phyloP scores from a whole-genome alignment of 1,140 invertebrate species.

The Harlomillsia oculata region DNA sequence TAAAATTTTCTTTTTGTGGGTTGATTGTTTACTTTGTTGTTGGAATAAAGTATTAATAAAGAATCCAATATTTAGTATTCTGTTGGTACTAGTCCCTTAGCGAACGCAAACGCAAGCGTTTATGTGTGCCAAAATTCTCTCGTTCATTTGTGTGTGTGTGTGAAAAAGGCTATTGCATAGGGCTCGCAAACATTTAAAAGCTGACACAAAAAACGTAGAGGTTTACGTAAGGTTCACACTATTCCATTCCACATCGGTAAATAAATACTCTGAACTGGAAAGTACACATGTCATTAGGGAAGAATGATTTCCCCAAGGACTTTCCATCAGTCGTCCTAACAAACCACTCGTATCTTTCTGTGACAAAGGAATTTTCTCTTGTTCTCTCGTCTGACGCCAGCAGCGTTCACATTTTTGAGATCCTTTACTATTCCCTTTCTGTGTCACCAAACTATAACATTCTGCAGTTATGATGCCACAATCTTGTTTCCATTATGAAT shows the following conservation, averaged over 20 bases:
- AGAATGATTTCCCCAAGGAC: slow-evolving; percentile 23
- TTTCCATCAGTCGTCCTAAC: slow-evolving; percentile 12
- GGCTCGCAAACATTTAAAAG: not conserved
- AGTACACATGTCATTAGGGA: slow-evolving; percentile 23
- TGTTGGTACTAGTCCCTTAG: slow-evolving; percentile 5
- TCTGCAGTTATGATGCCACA: too few relatives aligned
- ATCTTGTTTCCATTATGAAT: too few relatives aligned
- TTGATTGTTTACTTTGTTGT: not conserved
- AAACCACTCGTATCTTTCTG: too few relatives aligned
- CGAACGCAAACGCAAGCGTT: slow-evolving; percentile 7
- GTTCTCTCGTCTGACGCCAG: too few relatives aligned
- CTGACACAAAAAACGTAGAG: too few relatives aligned
- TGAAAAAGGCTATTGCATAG: not conserved
- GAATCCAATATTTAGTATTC: slow-evolving; percentile 27
- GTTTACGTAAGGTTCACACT: too few relatives aligned
- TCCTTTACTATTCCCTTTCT: too few relatives aligned
- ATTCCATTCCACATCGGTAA: slow-evolving; percentile 8
- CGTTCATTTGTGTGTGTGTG: too few relatives aligned
- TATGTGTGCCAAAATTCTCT: not conserved
- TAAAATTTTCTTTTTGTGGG: not conserved
- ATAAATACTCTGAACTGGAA: slow-evolving; percentile 13
- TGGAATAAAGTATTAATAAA: slow-evolving; percentile 12
- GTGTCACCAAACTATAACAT: too few relatives aligned
- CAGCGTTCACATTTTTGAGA: too few relatives aligned
- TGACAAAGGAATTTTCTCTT: too few relatives aligned